Percentiles rank a stretch among this genome's conserved stretches.
Evolutionary conservation across 2,888 invertebrate genomes (phyloP).

Genomic region (Lamellibrachia columna): DNA sequence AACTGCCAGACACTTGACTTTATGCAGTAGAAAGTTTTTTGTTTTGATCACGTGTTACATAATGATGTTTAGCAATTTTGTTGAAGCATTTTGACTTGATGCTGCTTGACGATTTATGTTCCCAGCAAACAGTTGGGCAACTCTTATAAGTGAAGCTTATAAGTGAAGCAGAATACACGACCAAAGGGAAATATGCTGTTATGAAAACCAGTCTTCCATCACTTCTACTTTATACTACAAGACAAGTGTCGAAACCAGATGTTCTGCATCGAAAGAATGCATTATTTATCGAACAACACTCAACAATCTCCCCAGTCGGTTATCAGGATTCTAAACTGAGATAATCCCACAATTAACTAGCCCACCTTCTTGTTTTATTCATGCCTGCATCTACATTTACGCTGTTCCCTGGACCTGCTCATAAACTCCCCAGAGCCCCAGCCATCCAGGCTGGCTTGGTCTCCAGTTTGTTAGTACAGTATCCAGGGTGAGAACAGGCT

Average conservation of each 20-base stretch:
- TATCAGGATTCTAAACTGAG: background rate
- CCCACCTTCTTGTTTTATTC: background rate
- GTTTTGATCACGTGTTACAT: background rate
- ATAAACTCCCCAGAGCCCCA: background rate
- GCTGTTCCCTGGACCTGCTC: background rate
- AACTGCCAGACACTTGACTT: background rate
- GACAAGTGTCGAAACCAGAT: background rate
- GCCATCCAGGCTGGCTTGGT: background rate
- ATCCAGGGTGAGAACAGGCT: background rate
- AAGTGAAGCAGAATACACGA: background rate
- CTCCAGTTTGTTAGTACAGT: background rate
- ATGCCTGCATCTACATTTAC: background rate
- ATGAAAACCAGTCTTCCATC: background rate
- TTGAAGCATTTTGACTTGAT: background rate
- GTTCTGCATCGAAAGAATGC: background rate
- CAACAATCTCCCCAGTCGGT: background rate
- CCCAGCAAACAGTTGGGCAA: background rate
- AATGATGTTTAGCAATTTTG: background rate
- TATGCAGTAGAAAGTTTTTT: background rate
- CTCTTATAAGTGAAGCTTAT: background rate
- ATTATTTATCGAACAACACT: background rate
- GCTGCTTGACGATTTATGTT: no score
- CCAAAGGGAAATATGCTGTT: background rate
- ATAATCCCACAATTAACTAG: conserved; percentile 10
- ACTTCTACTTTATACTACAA: background rate